Conservation (phyloP, 53 echinoderm and acorn worm species). For the Stichopus horrens region DNA sequence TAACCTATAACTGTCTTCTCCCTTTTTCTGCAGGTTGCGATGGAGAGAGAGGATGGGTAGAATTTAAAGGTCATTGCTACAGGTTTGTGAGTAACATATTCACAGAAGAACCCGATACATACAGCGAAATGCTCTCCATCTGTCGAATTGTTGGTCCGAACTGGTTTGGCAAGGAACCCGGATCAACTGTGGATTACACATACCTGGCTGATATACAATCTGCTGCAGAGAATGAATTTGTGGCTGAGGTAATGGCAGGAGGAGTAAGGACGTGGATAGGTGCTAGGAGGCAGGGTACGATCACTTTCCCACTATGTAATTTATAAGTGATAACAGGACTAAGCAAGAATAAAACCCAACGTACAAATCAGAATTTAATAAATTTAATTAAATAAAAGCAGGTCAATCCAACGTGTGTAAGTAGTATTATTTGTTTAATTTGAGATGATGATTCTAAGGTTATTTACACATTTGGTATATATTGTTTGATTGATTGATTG, state of each 20-base stretch:
- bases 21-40: neutral
- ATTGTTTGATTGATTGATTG: too few relatives aligned
- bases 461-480: too few relatives aligned
- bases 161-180: neutral
- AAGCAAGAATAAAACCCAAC: too few relatives aligned
- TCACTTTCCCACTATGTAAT: too few relatives aligned
- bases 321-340: too few relatives aligned
- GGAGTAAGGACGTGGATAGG: neutral
- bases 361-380: too few relatives aligned
- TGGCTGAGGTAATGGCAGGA: neutral
- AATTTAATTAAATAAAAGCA: too few relatives aligned
- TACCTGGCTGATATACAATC: neutral
- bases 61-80: slow-evolving; percentile 5
- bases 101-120: neutral
- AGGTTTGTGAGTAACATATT: neutral
- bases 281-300: neutral
- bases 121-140: neutral
- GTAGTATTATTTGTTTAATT: too few relatives aligned
- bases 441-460: too few relatives aligned
- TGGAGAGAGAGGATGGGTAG: neutral
- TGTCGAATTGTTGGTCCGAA: neutral
- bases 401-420: too few relatives aligned
- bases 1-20: too few relatives aligned
- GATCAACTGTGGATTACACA: neutral
- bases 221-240: neutral